A percentile compares a stretch with the other conserved stretches of the same genome.
Conservation (phyloP, 2,797 vertebrate species). For the Phyllotis vaccarum region DNA sequence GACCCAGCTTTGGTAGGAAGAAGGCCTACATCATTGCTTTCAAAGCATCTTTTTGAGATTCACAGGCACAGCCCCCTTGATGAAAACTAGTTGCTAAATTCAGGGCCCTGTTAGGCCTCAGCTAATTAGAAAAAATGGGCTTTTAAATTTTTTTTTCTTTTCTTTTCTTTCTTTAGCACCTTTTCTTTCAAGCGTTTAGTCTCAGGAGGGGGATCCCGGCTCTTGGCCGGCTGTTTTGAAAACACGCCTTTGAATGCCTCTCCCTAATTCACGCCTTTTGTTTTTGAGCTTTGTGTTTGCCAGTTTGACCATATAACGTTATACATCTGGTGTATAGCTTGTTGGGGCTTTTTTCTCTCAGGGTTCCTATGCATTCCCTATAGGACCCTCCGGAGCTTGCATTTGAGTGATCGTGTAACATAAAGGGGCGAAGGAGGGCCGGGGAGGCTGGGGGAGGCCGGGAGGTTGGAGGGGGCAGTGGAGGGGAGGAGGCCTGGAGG, state of each 20-base stretch:
- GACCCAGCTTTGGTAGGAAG: slow-evolving; percentile 47
- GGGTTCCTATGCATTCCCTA: slow-evolving; percentile 91
- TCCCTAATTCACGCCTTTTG: slow-evolving; percentile 98
- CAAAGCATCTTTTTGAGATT: slow-evolving; percentile 90
- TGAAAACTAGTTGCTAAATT: slow-evolving; percentile 93
- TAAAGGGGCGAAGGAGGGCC: slow-evolving; percentile 93
- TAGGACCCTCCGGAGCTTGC: slow-evolving; percentile 93
- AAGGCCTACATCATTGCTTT: slow-evolving; percentile 70
- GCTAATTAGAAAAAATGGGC: slow-evolving; percentile 99
- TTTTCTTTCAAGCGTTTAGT: slow-evolving; percentile 93
- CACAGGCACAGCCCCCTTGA: slow-evolving; percentile 89
- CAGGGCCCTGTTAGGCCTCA: slow-evolving; percentile 93
- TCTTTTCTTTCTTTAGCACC: slow-evolving; percentile 91
- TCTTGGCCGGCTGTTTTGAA: slow-evolving; percentile 99
- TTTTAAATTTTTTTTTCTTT: slow-evolving; percentile 85
- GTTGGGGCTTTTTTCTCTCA: slow-evolving; percentile 95
- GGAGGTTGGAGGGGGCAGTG: slow-evolving; percentile 76
- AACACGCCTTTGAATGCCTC: slow-evolving; percentile 98
- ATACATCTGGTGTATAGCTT: slow-evolving; percentile 99
- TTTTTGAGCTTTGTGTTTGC: slow-evolving; percentile 98
- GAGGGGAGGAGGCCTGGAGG: slow-evolving; percentile 83
- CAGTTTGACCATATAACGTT: slow-evolving; percentile 99
- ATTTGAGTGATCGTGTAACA: slow-evolving; percentile 93
- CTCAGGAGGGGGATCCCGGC: slow-evolving; percentile 94
- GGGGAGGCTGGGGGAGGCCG: slow-evolving; percentile 85